A percentile compares a stretch with the other conserved stretches of the same genome.
These are phyloP conservation scores for Coboldia fuscipes DNA, from an alignment of 1,140 invertebrate genomes.

Conservation along the genomic window DNA sequence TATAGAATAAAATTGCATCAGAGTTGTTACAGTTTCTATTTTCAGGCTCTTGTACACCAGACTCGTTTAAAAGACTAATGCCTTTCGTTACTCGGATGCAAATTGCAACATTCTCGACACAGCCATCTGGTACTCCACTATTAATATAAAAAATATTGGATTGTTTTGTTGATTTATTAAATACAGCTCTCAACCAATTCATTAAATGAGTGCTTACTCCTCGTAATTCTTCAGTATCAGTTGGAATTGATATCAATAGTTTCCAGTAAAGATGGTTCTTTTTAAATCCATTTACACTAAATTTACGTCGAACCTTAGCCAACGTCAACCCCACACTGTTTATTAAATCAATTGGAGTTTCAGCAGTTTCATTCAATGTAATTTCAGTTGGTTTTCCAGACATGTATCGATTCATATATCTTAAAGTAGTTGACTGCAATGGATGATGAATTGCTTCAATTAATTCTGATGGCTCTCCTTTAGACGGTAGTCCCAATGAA, in stretches of 20 bases:
- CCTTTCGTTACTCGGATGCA: constrained; percentile 13
- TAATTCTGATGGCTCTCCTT: not conserved
- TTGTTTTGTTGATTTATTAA: constrained; percentile 13
- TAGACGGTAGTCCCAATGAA: constrained; percentile 5
- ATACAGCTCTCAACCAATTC: constrained; percentile 20
- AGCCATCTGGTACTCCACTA: constrained; percentile 21
- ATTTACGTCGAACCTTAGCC: constrained; percentile 13
- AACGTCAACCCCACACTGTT: constrained; percentile 23
- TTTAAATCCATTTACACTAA: too few relatives aligned
- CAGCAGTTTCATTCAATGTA: constrained; percentile 18
- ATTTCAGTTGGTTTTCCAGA: constrained; percentile 13
- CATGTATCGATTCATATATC: constrained; percentile 13
- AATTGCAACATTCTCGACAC: constrained; percentile 12
- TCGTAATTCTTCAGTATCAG: constrained; percentile 13
- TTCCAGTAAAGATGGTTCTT: constrained; percentile 40
- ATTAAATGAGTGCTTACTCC: constrained; percentile 18
- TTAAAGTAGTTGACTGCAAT: constrained; percentile 5
- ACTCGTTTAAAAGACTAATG: not conserved
- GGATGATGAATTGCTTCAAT: constrained; percentile 8
- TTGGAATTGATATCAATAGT: constrained; percentile 33
- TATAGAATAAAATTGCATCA: constrained; percentile 11
- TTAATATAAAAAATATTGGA: constrained; percentile 21
- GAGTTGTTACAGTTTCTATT: constrained; percentile 7
- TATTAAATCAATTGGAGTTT: constrained; percentile 22
- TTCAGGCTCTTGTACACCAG: not conserved